These are phyloP conservation scores for Lepidurus apus DNA, from an alignment of 1,140 invertebrate species.

Conservation along the genomic window DNA sequence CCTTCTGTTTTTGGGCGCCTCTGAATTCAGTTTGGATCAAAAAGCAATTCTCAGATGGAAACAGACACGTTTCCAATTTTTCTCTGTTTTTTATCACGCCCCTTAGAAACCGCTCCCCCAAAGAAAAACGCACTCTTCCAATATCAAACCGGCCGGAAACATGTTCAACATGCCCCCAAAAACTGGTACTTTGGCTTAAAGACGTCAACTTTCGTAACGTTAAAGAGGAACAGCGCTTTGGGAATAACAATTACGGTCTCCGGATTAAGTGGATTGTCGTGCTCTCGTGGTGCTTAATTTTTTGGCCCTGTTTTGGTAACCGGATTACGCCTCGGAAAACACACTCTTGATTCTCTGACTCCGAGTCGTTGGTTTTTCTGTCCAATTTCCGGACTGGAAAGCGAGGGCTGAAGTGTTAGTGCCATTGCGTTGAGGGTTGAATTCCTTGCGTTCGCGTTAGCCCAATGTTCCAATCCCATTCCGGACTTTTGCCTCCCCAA, in stretches of 20 bases:
- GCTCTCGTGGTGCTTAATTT: not conserved
- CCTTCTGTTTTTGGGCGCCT: not conserved
- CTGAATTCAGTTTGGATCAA: not conserved
- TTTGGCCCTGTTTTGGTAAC: not conserved
- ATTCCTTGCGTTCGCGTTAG: not conserved
- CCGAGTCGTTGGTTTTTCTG: constrained; percentile 3
- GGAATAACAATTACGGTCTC: not conserved
- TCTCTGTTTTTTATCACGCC: not conserved
- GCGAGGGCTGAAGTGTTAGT: not conserved
- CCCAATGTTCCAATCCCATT: not conserved
- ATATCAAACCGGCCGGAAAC: too few species aligned
- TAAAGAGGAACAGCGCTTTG: too few species aligned
- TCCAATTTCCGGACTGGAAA: not conserved
- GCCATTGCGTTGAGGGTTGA: not conserved
- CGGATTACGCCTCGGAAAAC: not conserved
- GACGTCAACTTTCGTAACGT: too few species aligned
- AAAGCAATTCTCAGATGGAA: not conserved
- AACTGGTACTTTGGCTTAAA: too few species aligned
- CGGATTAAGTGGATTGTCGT: not conserved
- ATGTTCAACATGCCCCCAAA: too few species aligned
- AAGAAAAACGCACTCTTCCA: too few species aligned
- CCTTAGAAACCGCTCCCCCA: too few species aligned
- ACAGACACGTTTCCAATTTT: not conserved
- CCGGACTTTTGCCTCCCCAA: not conserved
- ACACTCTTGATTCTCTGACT: not conserved